These are phyloP conservation scores for Erinaceus europaeus DNA, from an alignment of 2,113 vertebrate species.

Conservation along the genomic window DNA sequence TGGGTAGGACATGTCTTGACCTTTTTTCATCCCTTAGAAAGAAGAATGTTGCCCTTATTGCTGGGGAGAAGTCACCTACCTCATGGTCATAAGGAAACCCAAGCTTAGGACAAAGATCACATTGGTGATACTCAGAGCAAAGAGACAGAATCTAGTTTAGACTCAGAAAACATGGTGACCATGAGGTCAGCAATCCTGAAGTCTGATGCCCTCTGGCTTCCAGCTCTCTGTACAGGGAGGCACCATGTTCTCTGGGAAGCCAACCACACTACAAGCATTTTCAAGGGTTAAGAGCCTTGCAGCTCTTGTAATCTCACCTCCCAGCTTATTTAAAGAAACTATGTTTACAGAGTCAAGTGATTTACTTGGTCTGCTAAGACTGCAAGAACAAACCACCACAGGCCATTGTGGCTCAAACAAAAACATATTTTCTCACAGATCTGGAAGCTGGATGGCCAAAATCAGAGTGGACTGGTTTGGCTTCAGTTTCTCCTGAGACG, in stretches of 20 bases:
- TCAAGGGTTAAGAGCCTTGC: neutral
- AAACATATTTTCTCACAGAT: neutral
- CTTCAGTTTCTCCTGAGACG: neutral
- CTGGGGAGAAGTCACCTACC: no score
- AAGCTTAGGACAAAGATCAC: neutral
- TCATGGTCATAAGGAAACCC: no score
- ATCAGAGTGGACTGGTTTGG: neutral
- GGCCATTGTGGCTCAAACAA: neutral
- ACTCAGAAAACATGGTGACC: neutral
- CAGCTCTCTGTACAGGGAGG: neutral
- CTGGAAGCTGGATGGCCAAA: neutral
- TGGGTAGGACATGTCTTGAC: no score
- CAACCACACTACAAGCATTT: neutral
- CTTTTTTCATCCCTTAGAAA: no score
- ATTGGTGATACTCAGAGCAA: neutral
- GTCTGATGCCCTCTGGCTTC: neutral
- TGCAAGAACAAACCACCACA: neutral
- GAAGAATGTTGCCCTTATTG: no score
- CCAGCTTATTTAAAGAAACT: neutral
- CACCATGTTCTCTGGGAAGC: neutral
- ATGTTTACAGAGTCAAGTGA: neutral
- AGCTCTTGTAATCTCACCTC: neutral
- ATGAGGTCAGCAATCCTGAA: neutral
- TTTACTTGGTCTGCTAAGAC: neutral
- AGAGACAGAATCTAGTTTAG: neutral